Evolutionary conservation across 1,140 invertebrate species (phyloP).

Genomic region (Aphaenogaster floridana): DNA sequence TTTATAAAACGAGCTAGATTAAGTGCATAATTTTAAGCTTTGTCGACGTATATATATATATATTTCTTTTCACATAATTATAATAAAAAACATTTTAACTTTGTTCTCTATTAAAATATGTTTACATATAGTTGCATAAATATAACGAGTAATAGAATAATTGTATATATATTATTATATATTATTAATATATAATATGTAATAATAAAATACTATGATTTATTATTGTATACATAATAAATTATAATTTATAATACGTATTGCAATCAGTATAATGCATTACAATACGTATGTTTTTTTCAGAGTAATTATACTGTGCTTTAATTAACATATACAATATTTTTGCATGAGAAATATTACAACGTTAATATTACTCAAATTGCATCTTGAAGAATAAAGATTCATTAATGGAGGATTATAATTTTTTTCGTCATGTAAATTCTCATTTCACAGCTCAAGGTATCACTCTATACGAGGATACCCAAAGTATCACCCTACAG

Average conservation of each 20-base stretch:
- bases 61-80: not conserved
- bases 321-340: not conserved
- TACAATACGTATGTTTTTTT: not conserved
- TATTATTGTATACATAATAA: not conserved
- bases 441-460: constrained; percentile 43
- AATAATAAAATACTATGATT: not conserved
- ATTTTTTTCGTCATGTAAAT: not conserved
- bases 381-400: not conserved
- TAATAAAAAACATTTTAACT: not conserved
- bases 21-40: constrained; percentile 8
- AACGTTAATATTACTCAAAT: not conserved
- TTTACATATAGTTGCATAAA: not conserved
- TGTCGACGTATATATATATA: not conserved
- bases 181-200: not conserved
- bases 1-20: not conserved
- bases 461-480: constrained; percentile 64
- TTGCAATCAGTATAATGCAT: not conserved
- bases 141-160: not conserved
- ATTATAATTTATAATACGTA: not conserved
- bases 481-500: constrained; percentile 74
- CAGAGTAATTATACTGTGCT: not conserved
- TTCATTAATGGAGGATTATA: not conserved
- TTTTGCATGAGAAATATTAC: not conserved
- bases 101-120: not conserved
- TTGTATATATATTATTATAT: not conserved